A percentile compares a stretch with the other conserved stretches of the same genome.
Conservation (phyloP, 2,797 vertebrate species). For the Clarias laeviceps region DNA sequence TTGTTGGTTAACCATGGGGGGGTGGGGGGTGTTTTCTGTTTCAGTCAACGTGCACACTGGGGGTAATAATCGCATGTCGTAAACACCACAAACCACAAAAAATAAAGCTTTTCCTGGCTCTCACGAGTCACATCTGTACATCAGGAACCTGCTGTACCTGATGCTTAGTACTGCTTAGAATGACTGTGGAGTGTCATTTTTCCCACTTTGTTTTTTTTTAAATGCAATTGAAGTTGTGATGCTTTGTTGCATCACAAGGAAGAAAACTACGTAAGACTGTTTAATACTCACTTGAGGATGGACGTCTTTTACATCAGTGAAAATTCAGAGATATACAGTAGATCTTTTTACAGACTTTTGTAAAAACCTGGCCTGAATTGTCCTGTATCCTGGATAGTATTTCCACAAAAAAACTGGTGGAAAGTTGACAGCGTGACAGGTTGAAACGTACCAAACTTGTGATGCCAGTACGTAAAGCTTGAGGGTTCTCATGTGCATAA, state of each 20-base stretch:
- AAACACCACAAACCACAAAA: constrained; percentile 49
- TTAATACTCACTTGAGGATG: constrained; percentile 22
- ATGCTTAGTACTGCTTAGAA: not conserved
- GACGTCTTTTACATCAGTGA: constrained; percentile 41
- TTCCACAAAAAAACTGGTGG: too few species aligned
- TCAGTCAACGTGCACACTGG: constrained; percentile 1
- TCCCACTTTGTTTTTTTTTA: not conserved
- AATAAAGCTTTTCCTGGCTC: constrained; percentile 8
- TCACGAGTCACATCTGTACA: constrained; percentile 2
- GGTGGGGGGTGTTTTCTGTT: constrained; percentile 35
- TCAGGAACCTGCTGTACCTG: not conserved
- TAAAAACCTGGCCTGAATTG: not conserved
- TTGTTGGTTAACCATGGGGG: constrained; percentile 33
- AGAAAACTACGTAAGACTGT: constrained; percentile 20
- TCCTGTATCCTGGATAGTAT: not conserved
- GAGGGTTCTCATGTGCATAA: not conserved
- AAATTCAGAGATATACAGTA: constrained; percentile 19
- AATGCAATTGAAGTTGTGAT: not conserved
- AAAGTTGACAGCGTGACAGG: not conserved
- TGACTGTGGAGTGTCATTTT: constrained; percentile 14
- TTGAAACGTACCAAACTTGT: not conserved
- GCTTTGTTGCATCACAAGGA: too few species aligned
- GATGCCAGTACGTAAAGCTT: not conserved
- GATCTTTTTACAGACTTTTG: not conserved
- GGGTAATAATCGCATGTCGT: constrained; percentile 44